Conservation (phyloP, 1,140 invertebrate species). For the Brachionus koreanus region DNA sequence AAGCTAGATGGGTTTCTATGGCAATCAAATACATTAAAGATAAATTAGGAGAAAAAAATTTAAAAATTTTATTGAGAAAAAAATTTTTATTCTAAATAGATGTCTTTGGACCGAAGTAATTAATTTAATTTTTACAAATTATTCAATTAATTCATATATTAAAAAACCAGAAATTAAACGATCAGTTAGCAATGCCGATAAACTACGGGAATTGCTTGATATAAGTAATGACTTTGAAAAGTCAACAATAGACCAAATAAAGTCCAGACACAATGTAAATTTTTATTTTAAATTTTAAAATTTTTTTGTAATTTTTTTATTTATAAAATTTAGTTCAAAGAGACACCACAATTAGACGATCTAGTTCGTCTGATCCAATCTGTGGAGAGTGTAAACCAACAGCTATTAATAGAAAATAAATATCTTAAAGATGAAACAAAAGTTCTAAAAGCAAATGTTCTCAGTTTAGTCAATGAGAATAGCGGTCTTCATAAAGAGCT, state of each 20-base stretch:
- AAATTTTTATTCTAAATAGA: neutral
- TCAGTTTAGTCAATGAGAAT: conserved; percentile 26
- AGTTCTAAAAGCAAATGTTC: neutral
- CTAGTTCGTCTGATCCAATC: conserved; percentile 30
- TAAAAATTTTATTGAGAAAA: neutral
- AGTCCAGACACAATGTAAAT: neutral
- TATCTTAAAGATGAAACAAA: conserved; percentile 19
- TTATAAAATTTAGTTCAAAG: neutral
- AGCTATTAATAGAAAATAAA: conserved; percentile 21
- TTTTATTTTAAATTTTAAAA: neutral
- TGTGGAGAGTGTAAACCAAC: conserved; percentile 18
- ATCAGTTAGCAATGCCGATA: conserved; percentile 4
- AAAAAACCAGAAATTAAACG: neutral
- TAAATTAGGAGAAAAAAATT: neutral
- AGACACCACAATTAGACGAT: conserved; percentile 27
- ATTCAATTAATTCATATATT: no score
- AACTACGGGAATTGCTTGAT: neutral
- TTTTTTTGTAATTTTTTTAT: neutral
- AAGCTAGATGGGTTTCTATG: neutral
- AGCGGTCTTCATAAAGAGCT: neutral
- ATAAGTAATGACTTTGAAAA: conserved; percentile 19
- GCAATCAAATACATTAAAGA: neutral
- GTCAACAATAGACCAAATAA: neutral
- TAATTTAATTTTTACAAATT: neutral
- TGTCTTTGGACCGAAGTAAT: conserved; percentile 26